Base-by-base conservation (phyloP, 2,797 vertebrate species). In the Paedocypris micromegethes region DNA sequence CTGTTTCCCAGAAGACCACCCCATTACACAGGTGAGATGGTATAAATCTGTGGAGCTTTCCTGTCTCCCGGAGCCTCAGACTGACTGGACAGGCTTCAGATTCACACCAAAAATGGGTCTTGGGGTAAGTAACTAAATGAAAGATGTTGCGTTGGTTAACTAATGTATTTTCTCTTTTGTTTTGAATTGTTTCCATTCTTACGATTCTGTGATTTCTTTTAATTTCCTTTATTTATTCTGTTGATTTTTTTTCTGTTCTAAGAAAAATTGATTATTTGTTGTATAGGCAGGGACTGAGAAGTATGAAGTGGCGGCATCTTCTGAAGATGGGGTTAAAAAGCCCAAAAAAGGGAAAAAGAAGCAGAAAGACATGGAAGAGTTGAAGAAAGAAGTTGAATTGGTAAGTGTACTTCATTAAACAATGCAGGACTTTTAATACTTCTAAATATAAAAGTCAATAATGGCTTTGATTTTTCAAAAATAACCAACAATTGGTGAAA, bases 331-430 rank as follows among this genome's bases (percentile, higher is more conserved):
- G 2, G 9, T 87, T 2, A 90, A 83, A 8, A 93, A 90, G 49
- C 80, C 82, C 5, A 83, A 84, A 58, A 86, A 82, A 47, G 90
- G 90, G 5, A 93, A 78, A 83, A 68, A 54, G 47, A 66, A 43
- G 3, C 23, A 73, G 43, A 75, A 73, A 64, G 92, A 98, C 51
- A 92, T 97, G 92, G 95, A 96, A 0, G 96, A 98, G 0, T 87
- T 98, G 69, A 98, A 98, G 79, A 98, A 98, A 80, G 96, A 98
- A 83, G 94, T 98, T 0, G 78, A 89, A 37, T 79, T 98, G 93
- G 96, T 97, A 77, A 91, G 93, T 6, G 58, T 23, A 23, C 23
- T 23, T 23, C 23, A 23, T 23, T 23, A 23, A 23, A 23, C 23
- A 23, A 23, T 23, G 23, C 23, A 23, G 23, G 23, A 23, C 23